Base-by-base conservation (phyloP, 2,797 vertebrate species). In the Enteromius trimaculatus region DNA sequence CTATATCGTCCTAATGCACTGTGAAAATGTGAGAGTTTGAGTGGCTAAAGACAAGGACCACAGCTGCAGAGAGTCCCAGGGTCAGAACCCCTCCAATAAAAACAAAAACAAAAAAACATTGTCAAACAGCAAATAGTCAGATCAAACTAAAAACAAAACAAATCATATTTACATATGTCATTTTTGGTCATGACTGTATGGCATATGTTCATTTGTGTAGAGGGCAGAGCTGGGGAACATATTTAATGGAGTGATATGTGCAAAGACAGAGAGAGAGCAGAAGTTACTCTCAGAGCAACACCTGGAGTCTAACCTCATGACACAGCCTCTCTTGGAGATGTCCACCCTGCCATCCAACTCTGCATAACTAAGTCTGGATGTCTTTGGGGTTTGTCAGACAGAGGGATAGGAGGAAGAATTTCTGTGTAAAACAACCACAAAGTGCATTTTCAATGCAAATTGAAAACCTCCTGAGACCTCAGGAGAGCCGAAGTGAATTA, bases 231-330 rank as follows among this genome's bases (percentile, higher is more conserved):
- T 0, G 1, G 1, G 55, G 13, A 49, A 58, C 77, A 49, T 86
- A 81, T 44, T 79, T 85, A 79, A 79, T 86, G 79, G 47, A 65
- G 78, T 42, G 44, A 80, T 68, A 72, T 70, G 47, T 81, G 72
- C 62, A 71, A 19, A 13, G 90, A 89, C 90, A 90, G 60, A 86
- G 88, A 88, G 42, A 42, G 53, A 44, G 37, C 85, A 89, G 75
- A 84, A 87, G 84, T 87, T 85, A 72, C 90, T 88, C 89, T 89
- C 78, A 81, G 89, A 91, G 86, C 87, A 90, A 87, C 87, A 91
- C 88, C 90, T 92, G 90, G 90, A 91, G 88, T 87, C 88, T 84
- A 71, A 84, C 79, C 79, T 68, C 82, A 78, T 65, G 75, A 86
- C 81, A 79, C 60, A 44, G 3, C n/a, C 78, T 71, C 78, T 51